Conservation (phyloP, 1,140 invertebrate species). For the Drosophila teissieri region DNA sequence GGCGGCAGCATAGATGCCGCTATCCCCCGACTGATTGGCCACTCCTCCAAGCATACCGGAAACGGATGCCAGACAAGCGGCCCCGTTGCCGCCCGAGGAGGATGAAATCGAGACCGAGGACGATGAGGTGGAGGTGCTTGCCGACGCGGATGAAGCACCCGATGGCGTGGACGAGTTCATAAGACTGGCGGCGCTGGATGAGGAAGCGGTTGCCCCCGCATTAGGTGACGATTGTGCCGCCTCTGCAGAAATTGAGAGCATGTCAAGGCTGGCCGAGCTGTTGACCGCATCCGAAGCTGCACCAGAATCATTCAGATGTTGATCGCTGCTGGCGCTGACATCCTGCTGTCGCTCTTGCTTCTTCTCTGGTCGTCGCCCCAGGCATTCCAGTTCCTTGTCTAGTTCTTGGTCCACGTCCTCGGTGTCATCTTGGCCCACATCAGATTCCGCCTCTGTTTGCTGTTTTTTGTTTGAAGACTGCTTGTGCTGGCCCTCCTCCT, state of each 20-base stretch:
- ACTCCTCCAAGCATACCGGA: slow-evolving; percentile 24
- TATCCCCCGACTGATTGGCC: slow-evolving; percentile 73
- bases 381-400: neutral
- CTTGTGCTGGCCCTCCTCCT: neutral
- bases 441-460: slow-evolving; percentile 17
- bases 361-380: neutral
- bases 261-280: slow-evolving; percentile 67
- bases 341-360: slow-evolving; percentile 5
- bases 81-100: slow-evolving; percentile 16
- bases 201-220: slow-evolving; percentile 30
- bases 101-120: slow-evolving; percentile 53
- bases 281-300: slow-evolving; percentile 58
- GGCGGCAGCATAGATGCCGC: slow-evolving; percentile 64
- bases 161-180: slow-evolving; percentile 44
- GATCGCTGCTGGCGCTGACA: slow-evolving; percentile 23
- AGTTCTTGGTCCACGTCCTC: slow-evolving; percentile 9
- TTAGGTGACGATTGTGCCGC: slow-evolving; percentile 71
- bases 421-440: neutral
- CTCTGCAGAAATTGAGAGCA: slow-evolving; percentile 69
- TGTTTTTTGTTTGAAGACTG: slow-evolving; percentile 32
- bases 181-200: slow-evolving; percentile 45
- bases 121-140: slow-evolving; percentile 41
- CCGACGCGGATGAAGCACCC: slow-evolving; percentile 40
- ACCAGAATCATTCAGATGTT: slow-evolving; percentile 69
- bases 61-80: slow-evolving; percentile 17